Conservation (phyloP, 92 coral and sea anemone species). For the Umimayanthus kanabou region DNA sequence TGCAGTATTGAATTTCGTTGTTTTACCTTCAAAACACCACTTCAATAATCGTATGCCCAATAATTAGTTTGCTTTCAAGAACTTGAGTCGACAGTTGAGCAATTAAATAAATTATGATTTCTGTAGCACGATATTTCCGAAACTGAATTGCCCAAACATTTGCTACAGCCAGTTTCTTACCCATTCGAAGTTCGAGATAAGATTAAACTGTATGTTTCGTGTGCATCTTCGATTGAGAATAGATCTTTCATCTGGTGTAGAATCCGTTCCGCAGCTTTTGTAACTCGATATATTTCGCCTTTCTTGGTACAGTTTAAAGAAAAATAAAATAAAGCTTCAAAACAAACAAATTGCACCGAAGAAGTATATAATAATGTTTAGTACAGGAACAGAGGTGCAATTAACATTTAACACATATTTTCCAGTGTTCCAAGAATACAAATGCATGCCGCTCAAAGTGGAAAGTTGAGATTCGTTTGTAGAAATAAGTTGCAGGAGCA, state of each 20-base stretch:
- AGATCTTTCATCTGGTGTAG: background rate
- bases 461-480: background rate
- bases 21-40: background rate
- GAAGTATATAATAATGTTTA: background rate
- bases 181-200: background rate
- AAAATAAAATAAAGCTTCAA: background rate
- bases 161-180: background rate
- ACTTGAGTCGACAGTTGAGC: background rate
- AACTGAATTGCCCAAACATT: background rate
- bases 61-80: background rate
- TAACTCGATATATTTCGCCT: background rate
- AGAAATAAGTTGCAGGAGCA: too few relatives aligned
- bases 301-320: background rate
- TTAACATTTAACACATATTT: background rate
- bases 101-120: background rate
- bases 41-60: background rate
- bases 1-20: slow-evolving; percentile 24
- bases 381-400: background rate
- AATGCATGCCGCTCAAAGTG: background rate
- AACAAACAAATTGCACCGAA: background rate
- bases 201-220: background rate
- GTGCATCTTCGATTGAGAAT: background rate
- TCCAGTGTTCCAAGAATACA: background rate
- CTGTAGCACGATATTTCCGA: background rate
- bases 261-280: background rate